phyloP scores from a whole-genome alignment of 2,888 invertebrate species.

The Tenodera sinensis region DNA sequence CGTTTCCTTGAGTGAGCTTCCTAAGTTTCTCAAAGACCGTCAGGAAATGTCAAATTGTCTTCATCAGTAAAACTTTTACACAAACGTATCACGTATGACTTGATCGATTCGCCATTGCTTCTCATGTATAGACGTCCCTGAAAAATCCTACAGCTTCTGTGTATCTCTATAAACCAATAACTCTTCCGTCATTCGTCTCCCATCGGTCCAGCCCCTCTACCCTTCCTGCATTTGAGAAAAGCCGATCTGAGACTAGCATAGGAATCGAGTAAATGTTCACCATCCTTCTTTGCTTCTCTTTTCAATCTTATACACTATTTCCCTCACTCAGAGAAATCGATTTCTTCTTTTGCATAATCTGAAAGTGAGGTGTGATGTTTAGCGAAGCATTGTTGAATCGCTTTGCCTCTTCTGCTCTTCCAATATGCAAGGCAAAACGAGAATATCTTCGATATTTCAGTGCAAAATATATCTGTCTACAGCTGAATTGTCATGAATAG shows the following conservation, averaged over 20 bases:
- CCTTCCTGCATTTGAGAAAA: not conserved
- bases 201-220: not conserved
- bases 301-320: constrained; percentile 4
- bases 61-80: not conserved
- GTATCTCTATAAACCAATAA: constrained; percentile 1
- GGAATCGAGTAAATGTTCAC: constrained; percentile 3
- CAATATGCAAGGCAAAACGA: not conserved
- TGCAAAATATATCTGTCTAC: too few relatives aligned
- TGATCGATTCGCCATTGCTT: not conserved
- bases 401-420: not conserved
- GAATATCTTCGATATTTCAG: not conserved
- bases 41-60: not conserved
- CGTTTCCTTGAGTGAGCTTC: not conserved
- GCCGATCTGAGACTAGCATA: not conserved
- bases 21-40: not conserved
- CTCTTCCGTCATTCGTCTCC: not conserved
- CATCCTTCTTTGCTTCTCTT: not conserved
- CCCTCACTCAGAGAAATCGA: not conserved
- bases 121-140: not conserved
- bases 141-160: not conserved
- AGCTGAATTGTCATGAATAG: too few relatives aligned
- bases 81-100: not conserved
- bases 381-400: not conserved
- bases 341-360: constrained; percentile 10
- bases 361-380: not conserved